Percentiles rank a stretch among this genome's conserved stretches.
These are phyloP conservation scores for Heliconius melpomene DNA, from an alignment of 1,140 invertebrate genomes.

Conservation along the genomic window DNA sequence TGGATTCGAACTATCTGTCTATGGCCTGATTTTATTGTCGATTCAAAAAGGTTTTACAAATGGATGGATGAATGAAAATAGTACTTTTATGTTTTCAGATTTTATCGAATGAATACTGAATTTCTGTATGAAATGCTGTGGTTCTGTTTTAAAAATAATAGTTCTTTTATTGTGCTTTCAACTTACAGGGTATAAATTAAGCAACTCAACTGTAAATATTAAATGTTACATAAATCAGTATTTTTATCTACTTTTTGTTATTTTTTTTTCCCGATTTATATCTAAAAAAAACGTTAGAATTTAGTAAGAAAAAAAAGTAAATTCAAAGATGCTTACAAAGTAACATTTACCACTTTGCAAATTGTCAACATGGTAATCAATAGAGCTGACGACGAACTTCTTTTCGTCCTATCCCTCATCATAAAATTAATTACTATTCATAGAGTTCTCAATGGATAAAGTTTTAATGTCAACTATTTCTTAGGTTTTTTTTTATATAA, in stretches of 20 bases:
- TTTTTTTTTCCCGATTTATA: too few relatives aligned
- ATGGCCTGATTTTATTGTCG: slow-evolving; percentile 27
- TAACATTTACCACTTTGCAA: neutral
- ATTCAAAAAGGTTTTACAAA: slow-evolving; percentile 27
- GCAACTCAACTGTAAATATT: neutral
- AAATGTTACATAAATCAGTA: neutral
- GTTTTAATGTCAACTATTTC: neutral
- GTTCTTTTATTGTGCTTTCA: slow-evolving; percentile 8
- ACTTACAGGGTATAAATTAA: neutral
- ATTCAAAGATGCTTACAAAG: too few relatives aligned
- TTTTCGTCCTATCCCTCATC: neutral
- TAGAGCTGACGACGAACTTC: neutral
- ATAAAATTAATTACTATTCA: slow-evolving; percentile 15
- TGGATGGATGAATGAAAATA: slow-evolving; percentile 24
- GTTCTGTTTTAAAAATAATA: slow-evolving; percentile 10
- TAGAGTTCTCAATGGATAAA: neutral
- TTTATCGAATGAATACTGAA: slow-evolving; percentile 12
- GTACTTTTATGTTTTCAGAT: slow-evolving; percentile 21
- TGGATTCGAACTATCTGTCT: slow-evolving; percentile 27
- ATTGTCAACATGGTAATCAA: neutral
- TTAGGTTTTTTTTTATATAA: neutral
- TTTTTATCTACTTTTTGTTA: too few relatives aligned
- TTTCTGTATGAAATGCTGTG: neutral
- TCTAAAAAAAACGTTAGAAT: too few relatives aligned
- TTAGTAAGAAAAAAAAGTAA: too few relatives aligned